Base-by-base conservation (phyloP, 2,888 invertebrate genomes). In the Dicranocentrus wangi region DNA sequence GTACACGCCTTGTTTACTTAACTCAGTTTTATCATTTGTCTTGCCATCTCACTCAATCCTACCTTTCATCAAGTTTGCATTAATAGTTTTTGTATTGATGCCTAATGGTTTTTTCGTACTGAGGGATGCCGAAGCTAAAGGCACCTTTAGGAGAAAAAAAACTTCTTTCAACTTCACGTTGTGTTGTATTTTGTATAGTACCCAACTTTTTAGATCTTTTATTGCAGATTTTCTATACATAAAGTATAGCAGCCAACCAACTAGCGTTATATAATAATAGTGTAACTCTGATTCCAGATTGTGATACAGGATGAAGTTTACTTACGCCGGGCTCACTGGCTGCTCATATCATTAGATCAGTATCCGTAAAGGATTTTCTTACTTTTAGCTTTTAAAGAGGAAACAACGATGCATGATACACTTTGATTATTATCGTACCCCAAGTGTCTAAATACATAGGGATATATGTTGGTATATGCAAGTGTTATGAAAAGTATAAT, bases 11-110 rank as follows among this genome's bases (percentile, higher is more conserved):
- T 70, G 66, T 70, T 66, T 71, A 79, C 65, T 71, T 66, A 79
- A 78, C 79, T 79, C 61, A 66, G 65, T 71, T 79, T 78, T 39
- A 71, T 79, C 71, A 71, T 79, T 71, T 79, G 71, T 79, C 71
- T 79, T 79, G 55, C 39, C 60, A 58, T 21, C 21, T 70, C 60
- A 28, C 58, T 61, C 79, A 78, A 71, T 71, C 71, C 28, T 60
- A 65, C 79, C 71, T 71, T 63, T 71, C 79, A 71, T 79, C 79
- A 79, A 78, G 42, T 65, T 32, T 65, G 28, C 79, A 78, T 78
- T 69, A 68, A 60, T 61, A 65, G 25, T 21, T 42, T 77, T 47
- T 69, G 25, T 51, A 71, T 71, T 71, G 79, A 79, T 53, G 65
- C 70, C 79, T 79, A 79, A 79, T 79, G 79, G 79, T 27, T 60